Evolutionary conservation across 2,888 invertebrate genomes (phyloP).

Genomic region (Eristalinus aeneus): DNA sequence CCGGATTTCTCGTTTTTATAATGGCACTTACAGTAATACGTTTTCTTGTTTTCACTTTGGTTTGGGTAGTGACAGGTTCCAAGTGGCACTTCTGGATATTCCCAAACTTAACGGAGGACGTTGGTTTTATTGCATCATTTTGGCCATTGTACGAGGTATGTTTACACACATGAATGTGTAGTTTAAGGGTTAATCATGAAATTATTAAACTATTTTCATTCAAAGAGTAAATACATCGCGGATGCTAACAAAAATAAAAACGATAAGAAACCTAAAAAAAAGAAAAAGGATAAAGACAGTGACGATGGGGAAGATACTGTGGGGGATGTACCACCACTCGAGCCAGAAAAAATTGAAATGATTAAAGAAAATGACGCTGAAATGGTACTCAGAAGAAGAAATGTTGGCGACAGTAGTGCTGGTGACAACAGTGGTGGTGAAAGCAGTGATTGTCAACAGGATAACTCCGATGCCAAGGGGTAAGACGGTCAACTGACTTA

Average conservation of each 20-base stretch:
- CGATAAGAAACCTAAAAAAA: constrained; percentile 84
- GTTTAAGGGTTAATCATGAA: background rate
- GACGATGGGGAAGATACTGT: constrained; percentile 86
- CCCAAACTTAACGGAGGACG: constrained; percentile 99
- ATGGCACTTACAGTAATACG: constrained; percentile 94
- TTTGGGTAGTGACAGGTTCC: constrained; percentile 94
- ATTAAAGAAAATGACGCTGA: constrained; percentile 78
- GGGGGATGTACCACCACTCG: constrained; percentile 77
- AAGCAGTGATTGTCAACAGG: constrained; percentile 68
- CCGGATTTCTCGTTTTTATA: constrained; percentile 96
- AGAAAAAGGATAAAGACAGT: constrained; percentile 89
- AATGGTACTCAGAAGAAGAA: constrained; percentile 76
- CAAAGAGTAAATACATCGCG: constrained; percentile 88
- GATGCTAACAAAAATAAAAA: constrained; percentile 82
- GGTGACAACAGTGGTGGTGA: constrained; percentile 72
- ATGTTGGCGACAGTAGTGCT: constrained; percentile 72
- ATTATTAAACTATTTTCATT: constrained; percentile 11
- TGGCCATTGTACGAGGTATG: constrained; percentile 95
- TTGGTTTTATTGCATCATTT: constrained; percentile 99
- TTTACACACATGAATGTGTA: background rate
- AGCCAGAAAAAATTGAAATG: constrained; percentile 78
- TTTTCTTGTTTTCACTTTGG: constrained; percentile 93
- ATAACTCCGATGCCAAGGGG: constrained; percentile 76
- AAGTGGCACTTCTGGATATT: constrained; percentile 98
- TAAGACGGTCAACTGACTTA: constrained; percentile 72